Conservation (phyloP, 2,888 invertebrate genomes). For the Hypomecis atomaria region DNA sequence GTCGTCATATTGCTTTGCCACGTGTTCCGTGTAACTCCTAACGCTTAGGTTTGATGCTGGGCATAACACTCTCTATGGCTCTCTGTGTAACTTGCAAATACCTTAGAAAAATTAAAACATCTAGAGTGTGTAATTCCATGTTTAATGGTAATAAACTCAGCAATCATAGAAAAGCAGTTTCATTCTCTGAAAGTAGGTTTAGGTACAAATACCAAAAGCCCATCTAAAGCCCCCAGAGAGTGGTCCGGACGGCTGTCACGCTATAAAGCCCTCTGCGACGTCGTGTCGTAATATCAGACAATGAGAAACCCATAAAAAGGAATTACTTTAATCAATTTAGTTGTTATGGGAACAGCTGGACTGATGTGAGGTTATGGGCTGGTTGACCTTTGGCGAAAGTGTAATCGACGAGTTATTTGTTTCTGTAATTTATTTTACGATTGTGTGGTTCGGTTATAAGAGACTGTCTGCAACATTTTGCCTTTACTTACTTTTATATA, state of each 20-base stretch:
- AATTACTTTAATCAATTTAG: slow-evolving; percentile 13
- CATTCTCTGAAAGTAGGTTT: not conserved
- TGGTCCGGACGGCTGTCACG: slow-evolving; percentile 1
- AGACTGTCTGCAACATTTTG: too few relatives aligned
- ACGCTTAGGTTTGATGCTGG: too few relatives aligned
- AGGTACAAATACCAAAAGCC: not conserved
- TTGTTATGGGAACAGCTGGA: slow-evolving; percentile 1
- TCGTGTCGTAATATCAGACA: slow-evolving; percentile 9
- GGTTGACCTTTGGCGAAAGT: not conserved
- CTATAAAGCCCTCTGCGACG: slow-evolving; percentile 5
- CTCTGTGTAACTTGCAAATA: not conserved
- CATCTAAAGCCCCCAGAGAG: not conserved
- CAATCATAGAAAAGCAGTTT: too few relatives aligned
- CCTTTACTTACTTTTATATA: too few relatives aligned
- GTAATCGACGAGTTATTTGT: too few relatives aligned
- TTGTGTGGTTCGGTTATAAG: too few relatives aligned
- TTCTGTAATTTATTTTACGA: too few relatives aligned
- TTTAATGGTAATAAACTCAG: too few relatives aligned
- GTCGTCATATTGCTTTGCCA: too few relatives aligned
- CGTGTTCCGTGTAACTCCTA: too few relatives aligned
- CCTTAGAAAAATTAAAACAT: not conserved
- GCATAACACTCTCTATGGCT: too few relatives aligned
- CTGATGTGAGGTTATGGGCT: not conserved
- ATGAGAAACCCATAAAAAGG: slow-evolving; percentile 12
- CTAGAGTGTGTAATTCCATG: too few relatives aligned